Evolutionary conservation across 1,140 invertebrate species (phyloP), one percentile per base, ranked within the genome.

Genomic region (silkworm (Bombyx mori)): DNA sequence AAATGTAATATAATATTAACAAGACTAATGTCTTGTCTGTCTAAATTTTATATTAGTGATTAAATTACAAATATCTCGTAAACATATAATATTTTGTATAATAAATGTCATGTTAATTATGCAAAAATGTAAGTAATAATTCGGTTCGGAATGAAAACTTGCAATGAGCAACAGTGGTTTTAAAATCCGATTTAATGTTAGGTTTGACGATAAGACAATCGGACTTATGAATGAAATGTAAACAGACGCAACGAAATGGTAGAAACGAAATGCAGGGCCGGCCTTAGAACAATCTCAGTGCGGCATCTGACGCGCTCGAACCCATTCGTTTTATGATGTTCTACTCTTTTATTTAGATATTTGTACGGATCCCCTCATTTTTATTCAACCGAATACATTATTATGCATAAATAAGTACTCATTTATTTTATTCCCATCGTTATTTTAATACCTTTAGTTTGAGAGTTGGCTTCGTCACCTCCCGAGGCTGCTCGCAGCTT

Each of bases 161-260:
- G 26, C 26, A 35, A 35, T 35, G 26, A 35, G 26, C 26, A 35
- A 35, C 26, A 35, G 26, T 5, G 26, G 4, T 35, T 51, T 56
- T 58, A 53, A 63, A 60, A 64, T 22, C 46, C 53, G 62, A 60
- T 62, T 62, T 66, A 61, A 66, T 61, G 56, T 70, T 70, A 67
- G 60, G 63, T 65, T 62, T 66, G 62, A 71, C 62, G 67, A 71
- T 56, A 64, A 63, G 60, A 66, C 68, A 69, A 73, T 72, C 75
- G 68, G 67, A 65, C 73, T 84, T 86, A 83, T 86, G 83, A 86
- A 86, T 84, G 81, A 86, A 86, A 83, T 81, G 79, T 81, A 81
- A 83, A 79, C 72, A 77, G 73, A 69, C 77, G 74, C 77, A 83
- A 86, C 82, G 83, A 84, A 83, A 80, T 76, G 73, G 77, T 84